Percentiles rank a stretch among this genome's conserved stretches.
Evolutionary conservation across 37 sponge, comb jelly and placozoan species (phyloP).

Genomic region (Tethya wilhelma): DNA sequence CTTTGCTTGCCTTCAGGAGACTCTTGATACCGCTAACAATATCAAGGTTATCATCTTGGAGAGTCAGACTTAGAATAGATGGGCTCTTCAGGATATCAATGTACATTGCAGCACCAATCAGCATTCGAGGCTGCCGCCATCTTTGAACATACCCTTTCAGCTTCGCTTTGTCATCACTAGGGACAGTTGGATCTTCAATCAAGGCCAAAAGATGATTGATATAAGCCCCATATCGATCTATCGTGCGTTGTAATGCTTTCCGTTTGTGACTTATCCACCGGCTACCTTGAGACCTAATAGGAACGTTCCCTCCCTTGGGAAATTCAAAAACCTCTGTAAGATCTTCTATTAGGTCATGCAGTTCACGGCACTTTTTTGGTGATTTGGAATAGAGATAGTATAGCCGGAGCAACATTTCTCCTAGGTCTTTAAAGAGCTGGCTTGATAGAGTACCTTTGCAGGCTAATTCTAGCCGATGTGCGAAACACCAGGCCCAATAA

Average conservation of each 20-base stretch:
- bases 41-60: not conserved
- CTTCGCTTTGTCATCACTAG: conserved; percentile 22
- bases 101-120: conserved; percentile 50
- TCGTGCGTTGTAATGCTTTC: conserved; percentile 27
- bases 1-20: conserved; percentile 10
- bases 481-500: conserved; percentile 66
- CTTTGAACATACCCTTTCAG: conserved; percentile 45
- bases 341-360: conserved; percentile 31
- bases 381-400: conserved; percentile 53
- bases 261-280: conserved; percentile 62
- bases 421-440: conserved; percentile 33
- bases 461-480: conserved; percentile 62
- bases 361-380: conserved; percentile 53
- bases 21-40: conserved; percentile 10
- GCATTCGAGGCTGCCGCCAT: conserved; percentile 24
- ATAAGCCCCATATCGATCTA: conserved; percentile 60
- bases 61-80: too few relatives aligned
- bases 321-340: conserved; percentile 56
- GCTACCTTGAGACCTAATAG: conserved; percentile 51
- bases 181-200: conserved; percentile 12
- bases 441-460: conserved; percentile 62
- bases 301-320: conserved; percentile 41
- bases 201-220: conserved; percentile 20
- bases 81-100: conserved; percentile 33
- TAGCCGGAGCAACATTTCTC: conserved; percentile 65